Base-by-base conservation (phyloP, 2,113 vertebrate species). In the Fukomys damarensis region DNA sequence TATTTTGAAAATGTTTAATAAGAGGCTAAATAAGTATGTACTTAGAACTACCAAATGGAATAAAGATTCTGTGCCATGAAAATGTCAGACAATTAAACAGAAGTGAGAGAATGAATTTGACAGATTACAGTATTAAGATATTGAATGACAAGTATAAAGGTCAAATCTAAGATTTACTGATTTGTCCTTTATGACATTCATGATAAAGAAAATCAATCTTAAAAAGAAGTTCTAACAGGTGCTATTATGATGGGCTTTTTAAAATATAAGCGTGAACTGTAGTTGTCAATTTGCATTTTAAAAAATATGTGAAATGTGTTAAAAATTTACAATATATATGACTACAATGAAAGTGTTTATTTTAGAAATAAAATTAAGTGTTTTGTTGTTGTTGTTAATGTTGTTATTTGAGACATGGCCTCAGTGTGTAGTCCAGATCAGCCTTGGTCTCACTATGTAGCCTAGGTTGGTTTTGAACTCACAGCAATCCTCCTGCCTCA, bases 281-380 rank as follows among this genome's bases (percentile, higher is more conserved):
- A 85, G 12, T 35, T 86, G 61, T 30, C 56, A 68, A 7, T n/a
- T 88, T 54, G 2, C 12, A 89, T 66, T 17, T 46, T 54, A 81
- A 38, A 93, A 66, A 97, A 92, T 38, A 65, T 54, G 24, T 43
- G 72, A 96, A 96, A 87, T 5, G 26, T 86, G 28, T 92, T 79
- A 92, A 79, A 26, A 38, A 61, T 70, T 83, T 77, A 38, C 30
- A 52, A 10, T 16, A 43, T 5, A 12, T 2, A 17, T 46, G 41
- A 61, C 43, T 2, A 74, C 30, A 61, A 76, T 59, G 26, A 16
- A 76, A 22, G 22, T 63, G 63, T 77, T 46, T 63, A 13, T 24
- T 70, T 56, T 38, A 70, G 14, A 41, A 82, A 61, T 63, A 72
- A 77, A 72, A 84, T 20, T 8, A 89, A 86, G 7, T 52, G 59